phyloP scores from a whole-genome alignment of 2,888 invertebrate genomes.

The Bombyx huttoni region DNA sequence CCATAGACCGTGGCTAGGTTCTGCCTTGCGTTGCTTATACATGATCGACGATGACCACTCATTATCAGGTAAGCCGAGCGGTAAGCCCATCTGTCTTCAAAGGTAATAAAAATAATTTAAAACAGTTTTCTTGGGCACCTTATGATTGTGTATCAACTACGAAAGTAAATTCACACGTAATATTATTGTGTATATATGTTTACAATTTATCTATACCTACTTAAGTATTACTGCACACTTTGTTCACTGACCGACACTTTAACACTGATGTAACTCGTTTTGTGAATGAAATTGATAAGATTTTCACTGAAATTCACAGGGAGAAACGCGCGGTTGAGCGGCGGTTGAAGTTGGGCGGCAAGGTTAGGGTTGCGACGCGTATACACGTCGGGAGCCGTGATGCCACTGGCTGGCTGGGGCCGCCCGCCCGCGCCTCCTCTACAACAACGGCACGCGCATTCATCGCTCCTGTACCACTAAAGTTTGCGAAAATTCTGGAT shows the following conservation, averaged over 20 bases:
- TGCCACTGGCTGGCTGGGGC: constrained; percentile 43
- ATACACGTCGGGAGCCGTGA: constrained; percentile 39
- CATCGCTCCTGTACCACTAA: constrained; percentile 1
- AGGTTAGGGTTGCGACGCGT: constrained; percentile 27
- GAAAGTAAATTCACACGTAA: too few species aligned
- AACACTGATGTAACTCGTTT: not conserved
- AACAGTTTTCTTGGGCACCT: too few species aligned
- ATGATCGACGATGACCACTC: too few species aligned
- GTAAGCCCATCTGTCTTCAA: too few species aligned
- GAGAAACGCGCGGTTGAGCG: constrained; percentile 20
- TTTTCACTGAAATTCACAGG: constrained; percentile 1
- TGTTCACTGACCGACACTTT: not conserved
- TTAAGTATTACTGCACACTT: too few species aligned
- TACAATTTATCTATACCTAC: too few species aligned
- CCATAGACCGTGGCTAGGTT: not conserved
- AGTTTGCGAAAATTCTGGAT: not conserved
- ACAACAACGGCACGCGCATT: constrained; percentile 34
- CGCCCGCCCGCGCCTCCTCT: constrained; percentile 21
- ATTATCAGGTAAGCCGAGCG: too few species aligned
- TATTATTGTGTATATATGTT: too few species aligned
- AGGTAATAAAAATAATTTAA: too few species aligned
- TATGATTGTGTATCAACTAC: too few species aligned
- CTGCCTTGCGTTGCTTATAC: too few species aligned
- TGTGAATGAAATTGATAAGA: not conserved
- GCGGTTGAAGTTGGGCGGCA: constrained; percentile 22